phyloP scores from a whole-genome alignment of 2,888 invertebrate genomes.

The Epsilonema sp. region DNA sequence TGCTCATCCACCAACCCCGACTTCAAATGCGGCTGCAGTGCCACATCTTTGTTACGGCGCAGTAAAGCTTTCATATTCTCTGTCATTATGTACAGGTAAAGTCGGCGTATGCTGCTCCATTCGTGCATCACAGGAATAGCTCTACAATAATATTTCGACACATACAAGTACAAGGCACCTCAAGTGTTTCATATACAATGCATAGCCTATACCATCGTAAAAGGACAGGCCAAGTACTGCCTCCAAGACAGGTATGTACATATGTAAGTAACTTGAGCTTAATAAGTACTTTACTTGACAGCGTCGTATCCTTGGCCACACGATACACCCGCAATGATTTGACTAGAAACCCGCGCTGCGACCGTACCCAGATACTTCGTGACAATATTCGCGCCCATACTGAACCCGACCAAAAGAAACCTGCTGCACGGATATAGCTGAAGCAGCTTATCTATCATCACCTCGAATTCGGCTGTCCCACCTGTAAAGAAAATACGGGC shows the following conservation, averaged over 20 bases:
- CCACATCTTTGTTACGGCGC: constrained; percentile 52
- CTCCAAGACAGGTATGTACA: no score
- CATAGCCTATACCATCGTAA: no score
- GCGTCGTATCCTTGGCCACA: constrained; percentile 87
- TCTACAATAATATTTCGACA: no score
- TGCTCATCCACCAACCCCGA: constrained; percentile 39
- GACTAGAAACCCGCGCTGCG: constrained; percentile 25
- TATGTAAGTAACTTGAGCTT: not conserved
- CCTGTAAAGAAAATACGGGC: constrained; percentile 38
- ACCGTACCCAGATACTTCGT: constrained; percentile 74
- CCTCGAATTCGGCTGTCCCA: constrained; percentile 64
- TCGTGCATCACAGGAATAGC: constrained; percentile 42
- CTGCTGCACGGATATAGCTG: constrained; percentile 46
- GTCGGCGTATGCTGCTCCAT: constrained; percentile 70
- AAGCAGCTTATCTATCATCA: constrained; percentile 54
- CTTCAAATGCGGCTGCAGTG: constrained; percentile 15
- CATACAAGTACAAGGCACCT: no score
- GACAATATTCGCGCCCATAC: constrained; percentile 74
- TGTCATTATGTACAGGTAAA: constrained; percentile 77
- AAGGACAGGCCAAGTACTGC: no score
- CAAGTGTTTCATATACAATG: no score
- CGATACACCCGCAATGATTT: constrained; percentile 67
- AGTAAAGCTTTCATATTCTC: constrained; percentile 72
- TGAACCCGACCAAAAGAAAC: constrained; percentile 69
- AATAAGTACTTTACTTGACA: constrained; percentile 49